Base-by-base conservation (phyloP, 2,888 invertebrate genomes). In the Heterodera filipjevi region DNA sequence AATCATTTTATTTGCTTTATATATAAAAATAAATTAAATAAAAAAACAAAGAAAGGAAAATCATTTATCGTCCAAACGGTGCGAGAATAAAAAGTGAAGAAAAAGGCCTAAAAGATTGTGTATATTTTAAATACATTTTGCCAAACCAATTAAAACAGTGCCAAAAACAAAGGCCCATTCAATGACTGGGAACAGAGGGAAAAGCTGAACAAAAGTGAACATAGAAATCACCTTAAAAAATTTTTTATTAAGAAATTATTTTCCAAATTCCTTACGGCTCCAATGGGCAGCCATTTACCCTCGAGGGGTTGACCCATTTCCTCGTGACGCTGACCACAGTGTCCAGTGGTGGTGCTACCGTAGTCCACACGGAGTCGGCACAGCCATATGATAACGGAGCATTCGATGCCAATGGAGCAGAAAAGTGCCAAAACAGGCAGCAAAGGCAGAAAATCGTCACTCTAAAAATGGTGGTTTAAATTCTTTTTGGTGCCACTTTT, bases 361-460 rank as follows among this genome's bases (percentile, higher is more conserved):
- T 59, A 59, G 27, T 59, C 59, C 59, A 59, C 59, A 22, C 59
- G 59, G 22, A 59, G 59, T 59, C 59, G 59, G 59, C 59, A 59
- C 59, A 59, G 3, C 59, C 59, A 59, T 27, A 59, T 27, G 59
- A 59, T 59, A 27, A 59, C 59, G 59, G 27, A 30, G 3, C n/a
- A n/a, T 3, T 2, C 59, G 59, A n/a, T 27, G 27, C 19, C 59
- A 59, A 59, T 27, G 1, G 59, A 59, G 19, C 27, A n/a, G 27
- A 59, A 27, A n/a, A 59, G 59, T 59, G 59, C 59, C 59, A 59
- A 59, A n/a, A 59, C 10, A 8, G 59, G 59, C 10, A 59, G 8
- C n/a, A 59, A 27, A 1, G 59, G 59, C 59, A 59, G 27, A 59
- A 27, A 59, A 27, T 59, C 59, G 59, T n/a, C 59, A 27, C 27